Evolutionary conservation across 2,888 invertebrate species (phyloP), one percentile per base, ranked within the genome.

Genomic region (Phyllotreta striolata): DNA sequence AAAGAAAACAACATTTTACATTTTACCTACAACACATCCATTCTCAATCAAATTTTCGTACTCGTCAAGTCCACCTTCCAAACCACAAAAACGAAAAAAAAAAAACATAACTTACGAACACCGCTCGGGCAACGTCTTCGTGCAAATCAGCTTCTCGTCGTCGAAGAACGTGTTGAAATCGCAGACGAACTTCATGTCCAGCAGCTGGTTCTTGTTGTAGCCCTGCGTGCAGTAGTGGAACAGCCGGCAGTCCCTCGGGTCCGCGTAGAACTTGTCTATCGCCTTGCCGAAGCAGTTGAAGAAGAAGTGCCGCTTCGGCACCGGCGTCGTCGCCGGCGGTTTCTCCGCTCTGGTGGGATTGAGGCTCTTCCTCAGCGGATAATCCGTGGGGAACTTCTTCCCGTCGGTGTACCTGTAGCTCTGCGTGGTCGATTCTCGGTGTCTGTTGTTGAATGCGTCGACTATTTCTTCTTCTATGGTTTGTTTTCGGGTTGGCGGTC

Each of bases 161-260:
- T 86, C 85, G 71, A 86, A 87, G 67, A 78, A 81, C 41, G 86
- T 86, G 63, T 84, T 84, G 64, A 84, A 80, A 73, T 86, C 86
- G 77, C 87, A 87, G 10, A 85, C 85, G 72, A 86, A 87, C 72
- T 85, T 84, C 78, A 87, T 84, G 74, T 87, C 86, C 40, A 87
- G 77, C 65, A 86, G 81, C 75, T 87, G 86, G 64, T 82, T 81
- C 62, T 81, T 76, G 24, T 83, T 83, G 72, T 85, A 86, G 8
- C 87, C 87, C n/a, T 83, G 83, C 3, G 86, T 85, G 74, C 87
- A 87, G 69, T 86, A 86, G 73, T 87, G 87, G 72, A 87, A 87
- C 68, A 87, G 76, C 66, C 86, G 81, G 70, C 86, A 87, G 74
- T 87, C 86, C 64, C 84, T 80, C 51, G 82, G 81, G 74, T 87